A percentile compares a stretch with the other conserved stretches of the same genome.
These are phyloP conservation scores for Portevinia maculata DNA, from an alignment of 2,888 invertebrate species.

Conservation along the genomic window DNA sequence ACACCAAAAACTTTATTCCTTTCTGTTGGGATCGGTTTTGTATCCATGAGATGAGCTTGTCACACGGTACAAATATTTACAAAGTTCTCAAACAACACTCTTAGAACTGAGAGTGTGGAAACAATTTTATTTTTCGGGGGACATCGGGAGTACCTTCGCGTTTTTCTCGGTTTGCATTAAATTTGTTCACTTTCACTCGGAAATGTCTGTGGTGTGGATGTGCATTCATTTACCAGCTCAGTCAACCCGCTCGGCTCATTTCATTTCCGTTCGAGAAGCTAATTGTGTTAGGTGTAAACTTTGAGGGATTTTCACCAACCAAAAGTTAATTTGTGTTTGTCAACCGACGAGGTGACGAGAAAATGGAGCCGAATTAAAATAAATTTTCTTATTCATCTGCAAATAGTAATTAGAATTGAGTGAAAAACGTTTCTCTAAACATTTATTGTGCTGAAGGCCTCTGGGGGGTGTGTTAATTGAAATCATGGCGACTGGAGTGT, in stretches of 20 bases:
- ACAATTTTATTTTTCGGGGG: constrained; percentile 20
- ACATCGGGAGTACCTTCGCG: not conserved
- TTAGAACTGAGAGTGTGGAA: constrained; percentile 23
- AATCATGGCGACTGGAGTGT: constrained; percentile 9
- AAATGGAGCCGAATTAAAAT: constrained; percentile 54
- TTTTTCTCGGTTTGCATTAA: constrained; percentile 27
- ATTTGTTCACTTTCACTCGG: constrained; percentile 7
- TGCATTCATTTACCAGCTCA: not conserved
- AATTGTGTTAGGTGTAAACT: constrained; percentile 66
- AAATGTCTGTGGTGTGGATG: not conserved
- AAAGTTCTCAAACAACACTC: constrained; percentile 61
- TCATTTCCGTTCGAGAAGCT: constrained; percentile 31
- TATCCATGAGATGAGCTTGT: constrained; percentile 59
- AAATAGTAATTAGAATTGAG: constrained; percentile 66
- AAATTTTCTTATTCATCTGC: constrained; percentile 50
- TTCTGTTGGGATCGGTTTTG: constrained; percentile 13
- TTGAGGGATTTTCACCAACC: constrained; percentile 50
- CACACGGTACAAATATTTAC: constrained; percentile 66
- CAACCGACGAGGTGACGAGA: constrained; percentile 12
- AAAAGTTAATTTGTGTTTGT: constrained; percentile 55
- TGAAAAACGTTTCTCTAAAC: not conserved
- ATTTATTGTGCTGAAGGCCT: not conserved
- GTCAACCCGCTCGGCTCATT: not conserved
- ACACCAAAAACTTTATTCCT: constrained; percentile 29
- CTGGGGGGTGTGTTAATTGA: constrained; percentile 52